Evolutionary conservation across 64 coral and sea anemone species (phyloP), one percentile per base, ranked within the genome.

Genomic region (Montipora capricornis): DNA sequence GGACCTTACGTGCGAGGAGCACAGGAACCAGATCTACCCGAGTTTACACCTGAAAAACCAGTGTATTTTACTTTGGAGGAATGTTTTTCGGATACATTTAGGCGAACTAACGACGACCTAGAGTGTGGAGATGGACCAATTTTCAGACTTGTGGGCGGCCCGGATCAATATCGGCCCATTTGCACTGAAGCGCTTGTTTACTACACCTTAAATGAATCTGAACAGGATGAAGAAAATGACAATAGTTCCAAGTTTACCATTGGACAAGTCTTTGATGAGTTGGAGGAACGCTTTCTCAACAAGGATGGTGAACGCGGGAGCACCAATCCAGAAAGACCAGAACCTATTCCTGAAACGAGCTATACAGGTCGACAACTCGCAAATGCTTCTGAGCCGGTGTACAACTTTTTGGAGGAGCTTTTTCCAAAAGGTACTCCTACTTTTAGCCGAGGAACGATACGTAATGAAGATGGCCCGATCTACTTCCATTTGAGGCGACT

Each of bases 321-420:
- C 5, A 1, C 76, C 11, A 13, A 13, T 15, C 4, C 76, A 49
- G 45, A 16, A 4, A 50, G 15, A 13, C 46, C 76, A 78, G 76
- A 15, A 3, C 9, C 4, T 3, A 1, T 47, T 9, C 15, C 46
- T 48, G 12, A 48, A 15, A 49, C 1, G 16, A 6, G 45, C 76
- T 48, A 1, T 45, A n/a, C 15, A 8, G 46, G 4, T 71, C 3
- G 44, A 14, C 15, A 78, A 78, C 29, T 3, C 3, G 16, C 4
- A 29, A 48, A 10, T 78, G 76, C 12, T 13, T 44, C 74, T 45
- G 26, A 78, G 29, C 29, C 44, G 10, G 8, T 68, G 8, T 76
- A 47, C 74, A 76, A 76, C 74, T 76, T 76, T 76, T 76, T 76
- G 10, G 74, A 76, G 44, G 74, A 76, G 37, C 12, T 76, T 19